Base-by-base conservation (phyloP, 2,888 invertebrate species). In the Eupithecia insigniata region DNA sequence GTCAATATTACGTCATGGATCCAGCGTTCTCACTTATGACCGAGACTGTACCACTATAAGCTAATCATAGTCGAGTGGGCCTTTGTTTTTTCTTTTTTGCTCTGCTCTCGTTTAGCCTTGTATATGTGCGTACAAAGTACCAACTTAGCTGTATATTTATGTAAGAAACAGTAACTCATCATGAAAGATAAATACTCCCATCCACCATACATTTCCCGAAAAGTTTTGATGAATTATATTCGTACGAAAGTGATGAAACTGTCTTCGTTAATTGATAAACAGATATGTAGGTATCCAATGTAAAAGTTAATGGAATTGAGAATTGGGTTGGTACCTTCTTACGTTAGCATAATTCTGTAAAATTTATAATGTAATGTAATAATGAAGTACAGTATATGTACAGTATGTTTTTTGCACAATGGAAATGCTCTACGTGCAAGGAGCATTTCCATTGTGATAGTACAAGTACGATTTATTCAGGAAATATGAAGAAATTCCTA, bases 1-100 rank as follows among this genome's bases (percentile, higher is more conserved):
- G 79, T 75, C 70, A 72, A 22, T 66, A 66, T 67, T 67, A 76
- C 72, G 74, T 80, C 76, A 79, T 69, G 60, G 39, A 55, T 28
- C 60, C 61, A 68, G 65, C 68, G 69, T 71, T 71, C 73, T 70
- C 70, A 74, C 67, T 67, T 75, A 67, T 66, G 67, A 67, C 62
- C 66, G 65, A 66, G 67, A 30, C 69, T 66, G 72, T 66, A 67
- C 43, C 36, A 66, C 51, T 69, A 68, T 71, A 62, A 72, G 66
- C 70, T 72, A 75, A 73, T 75, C 70, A 70, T 70, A 71, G 68
- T 64, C 39, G 68, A 75, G 71, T 66, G 46, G 61, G 64, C 26
- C 67, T 71, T 62, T 76, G 72, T 74, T 71, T 69, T 60, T 66
- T 71, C 66, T 34, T 70, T 71, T 55, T 55, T 64, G 51, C 55